These are phyloP conservation scores for Agrenia bidenticulata DNA, from an alignment of 2,888 invertebrate species.

Conservation along the genomic window DNA sequence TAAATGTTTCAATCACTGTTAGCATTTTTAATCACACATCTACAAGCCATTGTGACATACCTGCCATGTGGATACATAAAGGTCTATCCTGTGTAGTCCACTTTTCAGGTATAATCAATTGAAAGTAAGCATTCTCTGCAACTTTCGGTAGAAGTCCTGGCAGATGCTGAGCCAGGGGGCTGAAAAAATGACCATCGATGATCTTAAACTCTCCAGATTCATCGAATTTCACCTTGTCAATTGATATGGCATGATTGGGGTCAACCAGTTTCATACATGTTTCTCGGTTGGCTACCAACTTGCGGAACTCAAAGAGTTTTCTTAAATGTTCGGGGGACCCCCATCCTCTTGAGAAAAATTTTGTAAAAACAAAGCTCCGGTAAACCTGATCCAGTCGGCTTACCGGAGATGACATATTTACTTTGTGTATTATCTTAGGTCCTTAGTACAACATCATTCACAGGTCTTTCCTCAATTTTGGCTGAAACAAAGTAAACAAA, in stretches of 20 bases:
- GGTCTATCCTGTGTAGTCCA: slow-evolving; percentile 76
- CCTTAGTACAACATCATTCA: too few species aligned
- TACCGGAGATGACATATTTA: slow-evolving; percentile 49
- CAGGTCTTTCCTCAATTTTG: too few species aligned
- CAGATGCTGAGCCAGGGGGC: slow-evolving; percentile 77
- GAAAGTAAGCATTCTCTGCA: slow-evolving; percentile 79
- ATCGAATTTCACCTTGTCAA: slow-evolving; percentile 69
- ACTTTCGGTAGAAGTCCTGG: slow-evolving; percentile 85
- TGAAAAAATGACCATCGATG: slow-evolving; percentile 77
- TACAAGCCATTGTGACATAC: slow-evolving; percentile 59
- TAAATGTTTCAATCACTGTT: not conserved
- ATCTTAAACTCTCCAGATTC: slow-evolving; percentile 34
- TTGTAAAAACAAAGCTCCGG: slow-evolving; percentile 79
- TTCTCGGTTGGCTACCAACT: slow-evolving; percentile 79
- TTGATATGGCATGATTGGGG: slow-evolving; percentile 78
- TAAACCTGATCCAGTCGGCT: slow-evolving; percentile 71
- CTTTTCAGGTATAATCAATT: slow-evolving; percentile 75
- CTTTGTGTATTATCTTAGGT: too few species aligned
- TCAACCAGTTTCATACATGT: slow-evolving; percentile 79
- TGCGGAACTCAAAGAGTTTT: slow-evolving; percentile 87
- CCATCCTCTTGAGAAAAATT: slow-evolving; percentile 96
- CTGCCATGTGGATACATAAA: slow-evolving; percentile 91
- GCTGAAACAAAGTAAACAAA: too few species aligned
- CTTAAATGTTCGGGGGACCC: slow-evolving; percentile 87
- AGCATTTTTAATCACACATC: not conserved